Evolutionary conservation across 2,797 vertebrate species (phyloP).

Genomic region (Pitangus sulphuratus): DNA sequence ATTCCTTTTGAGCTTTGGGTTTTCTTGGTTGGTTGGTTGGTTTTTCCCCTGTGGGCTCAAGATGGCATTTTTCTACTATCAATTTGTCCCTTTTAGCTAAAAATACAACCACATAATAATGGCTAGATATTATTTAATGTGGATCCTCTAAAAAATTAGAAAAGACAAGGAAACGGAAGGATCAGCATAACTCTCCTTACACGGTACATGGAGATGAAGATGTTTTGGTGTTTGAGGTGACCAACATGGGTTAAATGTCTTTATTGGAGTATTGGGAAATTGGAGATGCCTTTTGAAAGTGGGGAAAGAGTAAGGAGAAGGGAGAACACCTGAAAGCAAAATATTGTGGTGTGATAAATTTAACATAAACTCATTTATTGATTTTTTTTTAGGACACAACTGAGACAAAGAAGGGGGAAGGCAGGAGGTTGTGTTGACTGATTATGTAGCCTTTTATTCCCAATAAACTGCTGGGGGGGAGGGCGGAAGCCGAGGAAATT

Average conservation of each 20-base stretch:
- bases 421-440: background rate
- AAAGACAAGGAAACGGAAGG: background rate
- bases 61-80: background rate
- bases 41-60: background rate
- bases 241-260: background rate
- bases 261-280: background rate
- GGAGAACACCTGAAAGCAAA: background rate
- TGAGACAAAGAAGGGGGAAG: background rate
- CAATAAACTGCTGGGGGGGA: background rate
- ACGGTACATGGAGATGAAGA: background rate
- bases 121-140: background rate
- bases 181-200: background rate
- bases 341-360: background rate
- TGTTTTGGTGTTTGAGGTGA: background rate
- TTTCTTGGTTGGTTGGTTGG: accelerated
- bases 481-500: background rate
- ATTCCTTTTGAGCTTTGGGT: background rate
- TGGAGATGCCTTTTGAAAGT: background rate
- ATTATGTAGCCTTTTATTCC: background rate
- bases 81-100: background rate
- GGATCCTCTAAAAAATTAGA: background rate
- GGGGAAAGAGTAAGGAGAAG: background rate
- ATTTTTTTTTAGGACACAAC: background rate
- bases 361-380: background rate
- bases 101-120: background rate